These are phyloP conservation scores for Labroides dimidiatus DNA, from an alignment of 2,797 vertebrate genomes.

Conservation along the genomic window DNA sequence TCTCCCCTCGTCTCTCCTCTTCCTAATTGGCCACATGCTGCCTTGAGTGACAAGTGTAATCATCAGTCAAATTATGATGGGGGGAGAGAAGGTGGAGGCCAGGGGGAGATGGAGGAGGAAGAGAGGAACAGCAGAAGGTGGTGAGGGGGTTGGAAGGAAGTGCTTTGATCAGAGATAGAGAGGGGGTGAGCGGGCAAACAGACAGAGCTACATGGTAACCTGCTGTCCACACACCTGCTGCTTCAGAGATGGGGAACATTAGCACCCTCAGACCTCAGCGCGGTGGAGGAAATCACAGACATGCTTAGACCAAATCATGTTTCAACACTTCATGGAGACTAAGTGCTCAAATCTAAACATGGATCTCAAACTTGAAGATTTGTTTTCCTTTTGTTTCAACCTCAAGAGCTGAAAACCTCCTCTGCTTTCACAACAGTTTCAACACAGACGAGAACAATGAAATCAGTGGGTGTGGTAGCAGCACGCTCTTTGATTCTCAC, in stretches of 20 bases:
- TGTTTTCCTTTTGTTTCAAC: slow-evolving; percentile 17
- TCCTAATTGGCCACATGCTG: slow-evolving; percentile 88
- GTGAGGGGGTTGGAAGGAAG: slow-evolving; percentile 66
- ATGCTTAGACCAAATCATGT: background rate
- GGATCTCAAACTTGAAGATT: slow-evolving; percentile 14
- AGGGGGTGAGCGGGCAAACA: slow-evolving; percentile 68
- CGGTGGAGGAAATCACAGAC: slow-evolving; percentile 14
- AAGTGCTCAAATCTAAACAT: no score
- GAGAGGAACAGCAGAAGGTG: slow-evolving; percentile 66
- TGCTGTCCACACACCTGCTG: slow-evolving; percentile 83
- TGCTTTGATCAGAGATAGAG: slow-evolving; percentile 77
- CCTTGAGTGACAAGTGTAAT: slow-evolving; percentile 94
- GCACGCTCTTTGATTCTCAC: slow-evolving; percentile 31
- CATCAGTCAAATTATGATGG: slow-evolving; percentile 92
- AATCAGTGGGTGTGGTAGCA: slow-evolving; percentile 41
- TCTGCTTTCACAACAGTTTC: slow-evolving; percentile 12
- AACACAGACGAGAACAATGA: slow-evolving; percentile 46
- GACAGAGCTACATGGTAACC: slow-evolving; percentile 78
- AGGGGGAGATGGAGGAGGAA: slow-evolving; percentile 48
- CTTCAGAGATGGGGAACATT: slow-evolving; percentile 67
- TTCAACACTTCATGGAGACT: no score
- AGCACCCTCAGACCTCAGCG: slow-evolving; percentile 44
- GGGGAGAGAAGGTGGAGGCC: slow-evolving; percentile 50
- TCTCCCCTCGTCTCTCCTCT: slow-evolving; percentile 65
- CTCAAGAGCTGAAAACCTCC: slow-evolving; percentile 14